Evolutionary conservation across 2,888 invertebrate genomes (phyloP).

Genomic region (Aphidius colemani): DNA sequence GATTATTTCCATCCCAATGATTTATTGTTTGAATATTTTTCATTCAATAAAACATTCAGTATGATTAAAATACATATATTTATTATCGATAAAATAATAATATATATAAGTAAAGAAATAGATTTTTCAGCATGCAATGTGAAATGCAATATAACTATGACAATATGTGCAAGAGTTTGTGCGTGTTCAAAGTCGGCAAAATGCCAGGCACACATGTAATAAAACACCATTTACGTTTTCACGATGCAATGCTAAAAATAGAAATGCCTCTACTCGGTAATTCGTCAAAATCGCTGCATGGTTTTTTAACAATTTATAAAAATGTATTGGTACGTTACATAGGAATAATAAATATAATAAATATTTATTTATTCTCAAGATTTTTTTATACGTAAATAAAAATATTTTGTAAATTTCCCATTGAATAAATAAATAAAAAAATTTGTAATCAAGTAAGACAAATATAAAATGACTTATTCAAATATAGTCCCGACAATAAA

Average conservation of each 20-base stretch:
- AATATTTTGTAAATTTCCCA: background rate
- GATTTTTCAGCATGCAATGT: conserved; percentile 55
- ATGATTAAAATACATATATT: no score
- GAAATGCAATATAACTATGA: conserved; percentile 50
- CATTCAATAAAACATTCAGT: no score
- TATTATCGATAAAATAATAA: no score
- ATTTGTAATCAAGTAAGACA: background rate
- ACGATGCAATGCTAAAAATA: conserved; percentile 31
- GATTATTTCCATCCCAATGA: no score
- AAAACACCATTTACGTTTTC: conserved; percentile 43
- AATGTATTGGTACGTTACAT: background rate
- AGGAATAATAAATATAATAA: background rate
- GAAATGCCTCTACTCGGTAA: conserved; percentile 23
- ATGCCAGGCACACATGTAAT: conserved; percentile 43
- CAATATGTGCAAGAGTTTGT: conserved; percentile 42
- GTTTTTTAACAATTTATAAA: background rate
- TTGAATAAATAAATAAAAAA: background rate
- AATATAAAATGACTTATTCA: conserved; percentile 3
- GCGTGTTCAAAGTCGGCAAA: conserved; percentile 35
- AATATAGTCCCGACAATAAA: background rate
- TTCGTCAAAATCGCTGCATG: conserved; percentile 27
- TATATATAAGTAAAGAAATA: conserved; percentile 44
- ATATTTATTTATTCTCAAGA: background rate
- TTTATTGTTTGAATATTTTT: no score
- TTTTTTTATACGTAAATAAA: background rate